A percentile compares a stretch with the other conserved stretches of the same genome.
phyloP scores from a whole-genome alignment of 2,113 vertebrate genomes.

The Phainopepla nitens region DNA sequence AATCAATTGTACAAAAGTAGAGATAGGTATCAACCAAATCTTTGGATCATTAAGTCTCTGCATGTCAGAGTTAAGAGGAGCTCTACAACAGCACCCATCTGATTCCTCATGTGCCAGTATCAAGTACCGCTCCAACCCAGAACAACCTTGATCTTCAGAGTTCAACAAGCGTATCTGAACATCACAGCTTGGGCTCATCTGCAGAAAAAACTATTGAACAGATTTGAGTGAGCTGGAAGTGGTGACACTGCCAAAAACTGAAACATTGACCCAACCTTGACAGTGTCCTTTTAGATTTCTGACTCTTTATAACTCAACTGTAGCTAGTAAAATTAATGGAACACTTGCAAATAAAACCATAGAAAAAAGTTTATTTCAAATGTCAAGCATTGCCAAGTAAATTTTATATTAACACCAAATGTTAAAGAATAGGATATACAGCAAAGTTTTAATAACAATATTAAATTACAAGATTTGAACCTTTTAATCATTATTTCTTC shows the following conservation, averaged over 20 bases:
- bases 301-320: constrained; percentile 61
- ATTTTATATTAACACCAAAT: constrained; percentile 95
- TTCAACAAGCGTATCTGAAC: background rate
- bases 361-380: constrained; percentile 90
- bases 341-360: constrained; percentile 86
- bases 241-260: constrained; percentile 3
- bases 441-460: constrained; percentile 90
- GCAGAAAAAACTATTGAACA: background rate
- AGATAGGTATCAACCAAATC: constrained; percentile 27
- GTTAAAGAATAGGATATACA: constrained; percentile 96
- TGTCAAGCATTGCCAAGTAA: constrained; percentile 91
- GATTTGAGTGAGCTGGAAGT: background rate
- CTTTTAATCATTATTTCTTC: constrained; percentile 73
- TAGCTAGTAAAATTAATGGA: constrained; percentile 77
- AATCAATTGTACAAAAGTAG: constrained; percentile 14
- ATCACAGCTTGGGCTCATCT: background rate
- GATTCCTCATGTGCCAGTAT: constrained; percentile 7
- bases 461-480: constrained; percentile 93
- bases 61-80: background rate
- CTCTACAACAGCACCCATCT: constrained; percentile 28
- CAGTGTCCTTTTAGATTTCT: constrained; percentile 65
- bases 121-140: background rate
- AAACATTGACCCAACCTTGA: constrained; percentile 55
- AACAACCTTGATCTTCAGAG: constrained; percentile 14
- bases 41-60: constrained; percentile 28